Evolutionary conservation across 2,888 invertebrate genomes (phyloP).

Genomic region (Eupithecia exiguata): DNA sequence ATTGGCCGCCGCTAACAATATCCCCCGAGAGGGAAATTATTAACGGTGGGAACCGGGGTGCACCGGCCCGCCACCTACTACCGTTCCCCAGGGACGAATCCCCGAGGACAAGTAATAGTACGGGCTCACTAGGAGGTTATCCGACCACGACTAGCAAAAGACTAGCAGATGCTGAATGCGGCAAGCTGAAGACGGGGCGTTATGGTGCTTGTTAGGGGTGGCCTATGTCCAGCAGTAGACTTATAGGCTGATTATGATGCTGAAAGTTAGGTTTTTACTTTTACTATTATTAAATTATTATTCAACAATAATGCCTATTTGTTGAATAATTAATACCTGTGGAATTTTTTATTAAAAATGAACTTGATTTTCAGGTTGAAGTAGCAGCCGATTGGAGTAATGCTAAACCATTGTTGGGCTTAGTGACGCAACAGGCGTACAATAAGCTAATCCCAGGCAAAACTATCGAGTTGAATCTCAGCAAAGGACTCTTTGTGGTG

Average conservation of each 20-base stretch:
- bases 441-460: slow-evolving; percentile 83
- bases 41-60: no score
- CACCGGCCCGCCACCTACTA: no score
- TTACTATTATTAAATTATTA: no score
- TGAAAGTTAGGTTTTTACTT: not conserved
- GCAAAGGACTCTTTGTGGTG: slow-evolving; percentile 94
- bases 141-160: no score
- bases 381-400: slow-evolving; percentile 76
- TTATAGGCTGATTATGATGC: not conserved
- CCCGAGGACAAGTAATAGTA: no score
- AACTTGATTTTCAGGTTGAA: slow-evolving; percentile 63
- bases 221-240: not conserved
- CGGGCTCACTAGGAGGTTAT: no score
- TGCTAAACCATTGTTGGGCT: slow-evolving; percentile 86
- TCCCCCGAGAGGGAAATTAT: no score
- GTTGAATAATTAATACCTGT: not conserved
- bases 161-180: not conserved
- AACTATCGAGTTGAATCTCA: slow-evolving; percentile 86
- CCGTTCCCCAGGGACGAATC: no score
- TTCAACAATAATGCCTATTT: not conserved
- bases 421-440: slow-evolving; percentile 91
- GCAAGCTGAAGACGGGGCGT: not conserved
- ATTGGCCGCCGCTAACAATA: no score
- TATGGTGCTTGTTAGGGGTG: not conserved
- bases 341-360: not conserved